Conservation (phyloP, 1,140 invertebrate genomes). For the Lepidurus couesii region DNA sequence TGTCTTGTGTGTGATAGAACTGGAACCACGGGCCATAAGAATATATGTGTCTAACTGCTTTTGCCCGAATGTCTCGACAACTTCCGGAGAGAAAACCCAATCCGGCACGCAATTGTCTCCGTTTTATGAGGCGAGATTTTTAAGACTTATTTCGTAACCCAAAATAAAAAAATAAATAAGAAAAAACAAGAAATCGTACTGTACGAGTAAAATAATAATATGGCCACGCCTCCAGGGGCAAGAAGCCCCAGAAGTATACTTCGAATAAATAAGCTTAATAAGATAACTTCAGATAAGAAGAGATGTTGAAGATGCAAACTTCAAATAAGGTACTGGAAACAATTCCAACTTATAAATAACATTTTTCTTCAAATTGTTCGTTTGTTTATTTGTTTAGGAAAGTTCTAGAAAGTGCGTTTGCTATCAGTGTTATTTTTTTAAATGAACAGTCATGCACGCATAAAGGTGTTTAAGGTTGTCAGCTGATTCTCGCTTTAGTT, state of each 20-base stretch:
- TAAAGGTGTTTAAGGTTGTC: background rate
- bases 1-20: background rate
- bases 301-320: no score
- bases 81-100: background rate
- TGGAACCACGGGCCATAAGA: background rate
- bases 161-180: background rate
- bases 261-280: no score
- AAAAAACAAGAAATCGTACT: background rate
- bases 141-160: background rate
- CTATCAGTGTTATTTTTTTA: no score
- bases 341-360: no score
- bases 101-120: background rate
- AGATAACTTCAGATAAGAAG: no score
- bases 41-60: background rate
- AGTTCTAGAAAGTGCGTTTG: no score
- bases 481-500: background rate
- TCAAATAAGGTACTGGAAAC: no score
- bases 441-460: background rate
- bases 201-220: no score
- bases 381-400: no score
- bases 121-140: background rate
- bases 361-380: no score
- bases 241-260: no score
- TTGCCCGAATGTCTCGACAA: background rate
- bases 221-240: no score